Evolutionary conservation across 2,797 vertebrate genomes (phyloP), one percentile per base, ranked within the genome.

Genomic region (Benthosema pterotum): DNA sequence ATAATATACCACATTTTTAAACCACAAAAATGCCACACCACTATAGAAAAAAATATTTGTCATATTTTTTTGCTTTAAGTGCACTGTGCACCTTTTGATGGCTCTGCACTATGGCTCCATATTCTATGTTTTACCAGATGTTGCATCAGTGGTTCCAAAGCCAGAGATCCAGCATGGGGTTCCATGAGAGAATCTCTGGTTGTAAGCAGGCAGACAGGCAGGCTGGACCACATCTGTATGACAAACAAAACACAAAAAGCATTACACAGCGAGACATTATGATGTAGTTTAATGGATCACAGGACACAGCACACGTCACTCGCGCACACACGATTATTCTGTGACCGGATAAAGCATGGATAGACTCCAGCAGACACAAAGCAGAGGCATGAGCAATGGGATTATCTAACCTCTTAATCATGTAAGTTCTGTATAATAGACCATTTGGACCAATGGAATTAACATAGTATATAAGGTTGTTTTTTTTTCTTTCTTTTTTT

Each of bases 151-250:
- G 49, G 74, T 94, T 63, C 96, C 97, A 62, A 96, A 98, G 57
- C 97, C 96, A 0, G 95, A 92, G 69, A 93, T 97, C 93, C 92
- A 95, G 85, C 96, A 97, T 14, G 60, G 69, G 43, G 87, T 79
- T 56, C 89, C 90, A 0, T 79, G 68, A 49, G 48, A 16, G 74
- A 96, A 93, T 0, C 15, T 82, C 86, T 95, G 93, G 52, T 90
- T 87, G 0, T 75, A 67, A 77, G 68, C 82, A 60, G 96, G 96
- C 55, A 98, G 91, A 83, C 97, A 98, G 73, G 87, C 93, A 1
- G 96, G 95, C 65, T 92, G 93, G 43, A 95, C 71, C n/a, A 89
- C 80, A 52, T 88, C 95, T 98, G 86, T 3, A 82, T 60, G 43
- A 80, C 52, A 58, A 65, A 52, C 1, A 74, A 14, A 74, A 74